These are phyloP conservation scores for Propithecus deckenii DNA, from an alignment of 2,797 vertebrate genomes.

Conservation along the genomic window DNA sequence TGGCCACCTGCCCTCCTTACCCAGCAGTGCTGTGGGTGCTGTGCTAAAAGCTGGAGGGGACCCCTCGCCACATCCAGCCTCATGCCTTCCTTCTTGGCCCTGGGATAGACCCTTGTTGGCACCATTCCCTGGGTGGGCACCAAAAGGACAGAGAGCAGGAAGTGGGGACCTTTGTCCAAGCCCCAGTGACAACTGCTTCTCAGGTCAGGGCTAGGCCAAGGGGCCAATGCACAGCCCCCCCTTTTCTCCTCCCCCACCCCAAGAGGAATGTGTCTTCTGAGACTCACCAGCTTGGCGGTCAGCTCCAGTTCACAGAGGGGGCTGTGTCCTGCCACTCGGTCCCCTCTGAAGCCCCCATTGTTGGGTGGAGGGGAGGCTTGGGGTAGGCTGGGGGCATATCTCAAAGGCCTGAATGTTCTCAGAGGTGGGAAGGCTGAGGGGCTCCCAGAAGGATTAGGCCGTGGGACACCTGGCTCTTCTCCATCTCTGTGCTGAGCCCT, in stretches of 20 bases:
- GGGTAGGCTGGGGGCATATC: conserved; percentile 17
- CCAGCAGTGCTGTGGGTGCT: not conserved
- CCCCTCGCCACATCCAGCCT: not conserved
- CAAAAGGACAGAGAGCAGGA: conserved; percentile 11
- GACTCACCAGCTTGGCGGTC: not conserved
- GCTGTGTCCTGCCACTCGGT: conserved; percentile 58
- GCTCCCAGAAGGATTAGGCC: not conserved
- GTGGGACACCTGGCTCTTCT: conserved; percentile 32
- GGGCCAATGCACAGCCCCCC: not conserved
- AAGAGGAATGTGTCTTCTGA: conserved; percentile 65
- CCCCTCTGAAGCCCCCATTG: conserved; percentile 74
- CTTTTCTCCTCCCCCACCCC: not conserved
- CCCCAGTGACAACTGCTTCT: conserved; percentile 64
- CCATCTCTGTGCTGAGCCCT: not conserved
- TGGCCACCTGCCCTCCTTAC: not conserved
- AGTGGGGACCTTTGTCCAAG: conserved; percentile 70
- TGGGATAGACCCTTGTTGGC: not conserved
- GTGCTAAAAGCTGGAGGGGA: not conserved
- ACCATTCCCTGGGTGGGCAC: not conserved
- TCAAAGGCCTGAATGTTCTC: conserved; percentile 68
- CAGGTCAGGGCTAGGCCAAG: conserved; percentile 36
- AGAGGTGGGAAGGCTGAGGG: conserved; percentile 36
- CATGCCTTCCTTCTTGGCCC: conserved; percentile 5
- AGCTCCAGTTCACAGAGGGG: conserved; percentile 44
- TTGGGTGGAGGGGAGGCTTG: not conserved